Base-by-base conservation (phyloP, 1,140 invertebrate genomes). In the Drosophila nasuta region DNA sequence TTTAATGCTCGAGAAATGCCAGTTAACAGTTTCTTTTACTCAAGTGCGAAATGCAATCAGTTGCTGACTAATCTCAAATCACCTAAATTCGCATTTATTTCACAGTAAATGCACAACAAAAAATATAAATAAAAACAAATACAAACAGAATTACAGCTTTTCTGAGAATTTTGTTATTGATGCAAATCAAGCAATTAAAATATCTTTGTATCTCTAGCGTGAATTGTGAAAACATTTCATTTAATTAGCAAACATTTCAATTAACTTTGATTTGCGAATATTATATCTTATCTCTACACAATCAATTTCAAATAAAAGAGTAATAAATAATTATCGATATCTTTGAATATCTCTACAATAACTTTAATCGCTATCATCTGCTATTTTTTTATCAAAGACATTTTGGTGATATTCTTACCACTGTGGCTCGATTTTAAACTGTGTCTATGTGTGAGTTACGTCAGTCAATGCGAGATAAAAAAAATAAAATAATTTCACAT, bases 401-500 rank as follows among this genome's bases (percentile, higher is more conserved):
- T 25, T 20, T 20, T 25, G 20, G 6, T 52, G 1, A 7, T 57
- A 11, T 57, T 57, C 2, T 5, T 41, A 13, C 46, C 60, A 63
- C 33, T 63, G 60, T 63, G 15, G 3, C 33, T 28, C 30, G 33
- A 38, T 51, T 1, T 64, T 10, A 30, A 30, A 52, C 2, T 38
- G 7, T 11, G 15, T 4, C 35, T 38, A 5, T 35, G 5, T 41
- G 30, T 2, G 25, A 11, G 30, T 48, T 33, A 57, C 30, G 25
- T 57, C 64, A 66, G 41, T 25, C 8, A n/a, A 8, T 0, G 30
- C 7, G 41, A 67, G 52, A 38, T 46, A 58, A 13, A 43, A 13
- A 43, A 28, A 67, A 67, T 28, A 25, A 67, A 35, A 25, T 38
- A 48, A 49, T 58, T 67, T 67, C 65, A 49, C 17, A 67, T 67